Evolutionary conservation across 2,888 invertebrate species (phyloP).

Genomic region (Monochamus alternatus): DNA sequence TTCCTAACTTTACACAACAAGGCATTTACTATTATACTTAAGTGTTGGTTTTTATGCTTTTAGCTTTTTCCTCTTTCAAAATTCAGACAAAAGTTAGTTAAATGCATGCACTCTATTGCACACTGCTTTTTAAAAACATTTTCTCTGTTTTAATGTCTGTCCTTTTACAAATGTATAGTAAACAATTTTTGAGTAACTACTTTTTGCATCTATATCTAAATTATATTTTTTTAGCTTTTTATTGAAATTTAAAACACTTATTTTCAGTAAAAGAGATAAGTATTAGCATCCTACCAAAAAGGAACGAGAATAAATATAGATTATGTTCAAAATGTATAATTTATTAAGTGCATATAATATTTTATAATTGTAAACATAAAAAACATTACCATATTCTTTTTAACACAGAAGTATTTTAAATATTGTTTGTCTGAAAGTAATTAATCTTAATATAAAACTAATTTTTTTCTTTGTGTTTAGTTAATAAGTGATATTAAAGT

Average conservation of each 20-base stretch:
- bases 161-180: neutral
- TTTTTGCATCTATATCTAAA: too few species aligned
- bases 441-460: neutral
- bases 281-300: too few species aligned
- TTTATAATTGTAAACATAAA: too few species aligned
- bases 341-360: too few species aligned
- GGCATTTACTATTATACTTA: neutral
- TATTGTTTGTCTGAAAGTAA: neutral
- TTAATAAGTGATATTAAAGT: slow-evolving; percentile 46
- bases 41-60: neutral
- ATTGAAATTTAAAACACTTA: neutral
- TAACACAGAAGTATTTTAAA: too few species aligned
- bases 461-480: slow-evolving; percentile 10
- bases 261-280: too few species aligned
- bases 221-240: too few species aligned
- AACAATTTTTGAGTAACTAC: too few species aligned
- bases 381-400: too few species aligned
- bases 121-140: slow-evolving; percentile 7
- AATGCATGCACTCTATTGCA: slow-evolving; percentile 4
- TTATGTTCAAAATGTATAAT: too few species aligned
- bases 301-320: too few species aligned
- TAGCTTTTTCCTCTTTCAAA: neutral
- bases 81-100: neutral
- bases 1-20: too few species aligned
- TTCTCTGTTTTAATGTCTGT: neutral